These are phyloP conservation scores for Dasypus novemcinctus DNA, from an alignment of 2,113 vertebrate genomes.

Conservation along the genomic window DNA sequence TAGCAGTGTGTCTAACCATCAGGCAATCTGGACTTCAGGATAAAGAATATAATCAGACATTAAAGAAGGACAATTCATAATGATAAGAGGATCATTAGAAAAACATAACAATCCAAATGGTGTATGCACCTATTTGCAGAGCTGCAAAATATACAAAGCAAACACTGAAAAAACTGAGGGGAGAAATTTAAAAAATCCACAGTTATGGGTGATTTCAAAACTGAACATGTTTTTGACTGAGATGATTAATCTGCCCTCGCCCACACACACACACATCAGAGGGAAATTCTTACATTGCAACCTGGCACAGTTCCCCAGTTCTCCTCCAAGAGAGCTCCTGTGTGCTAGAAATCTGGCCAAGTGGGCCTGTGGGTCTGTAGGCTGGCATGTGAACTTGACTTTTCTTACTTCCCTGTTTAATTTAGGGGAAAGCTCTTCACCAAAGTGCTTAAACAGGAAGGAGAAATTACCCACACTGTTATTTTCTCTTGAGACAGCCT, in stretches of 20 bases:
- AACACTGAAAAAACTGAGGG: not conserved
- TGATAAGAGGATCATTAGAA: not conserved
- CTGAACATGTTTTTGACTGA: not conserved
- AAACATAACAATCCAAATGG: not conserved
- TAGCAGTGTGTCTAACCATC: not conserved
- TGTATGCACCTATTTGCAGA: not conserved
- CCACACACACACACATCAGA: not conserved
- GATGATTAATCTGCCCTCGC: not conserved
- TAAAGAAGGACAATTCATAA: not conserved
- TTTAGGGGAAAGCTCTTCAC: constrained; percentile 66
- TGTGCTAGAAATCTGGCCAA: not conserved
- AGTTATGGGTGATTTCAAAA: not conserved
- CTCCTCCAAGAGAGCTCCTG: not conserved
- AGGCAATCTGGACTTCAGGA: not conserved
- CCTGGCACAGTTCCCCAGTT: constrained; percentile 8
- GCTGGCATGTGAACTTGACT: not conserved
- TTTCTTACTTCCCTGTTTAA: constrained; percentile 55
- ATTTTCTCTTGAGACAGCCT: constrained; percentile 65
- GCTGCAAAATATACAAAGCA: not conserved
- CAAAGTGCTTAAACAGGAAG: constrained; percentile 66
- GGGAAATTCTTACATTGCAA: not conserved
- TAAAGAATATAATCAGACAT: not conserved
- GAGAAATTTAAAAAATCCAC: not conserved
- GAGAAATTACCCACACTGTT: constrained; percentile 62
- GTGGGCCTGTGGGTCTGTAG: not conserved